phyloP scores from a whole-genome alignment of 2,888 invertebrate genomes.

The Notodonta dromedarius region DNA sequence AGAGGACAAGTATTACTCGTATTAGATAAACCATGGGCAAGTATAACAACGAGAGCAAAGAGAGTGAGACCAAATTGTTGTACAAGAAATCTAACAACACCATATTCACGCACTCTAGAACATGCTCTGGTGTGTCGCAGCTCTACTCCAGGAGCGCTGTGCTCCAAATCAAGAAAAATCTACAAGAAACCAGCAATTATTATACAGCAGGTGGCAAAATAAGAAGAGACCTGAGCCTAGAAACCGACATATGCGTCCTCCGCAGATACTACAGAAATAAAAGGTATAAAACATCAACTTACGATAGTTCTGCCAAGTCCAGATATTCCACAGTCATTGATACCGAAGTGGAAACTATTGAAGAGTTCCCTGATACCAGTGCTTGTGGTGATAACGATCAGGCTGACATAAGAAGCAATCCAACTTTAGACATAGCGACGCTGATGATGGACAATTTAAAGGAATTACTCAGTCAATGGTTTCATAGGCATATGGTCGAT shows the following conservation, averaged over 20 bases:
- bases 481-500: constrained; percentile 55
- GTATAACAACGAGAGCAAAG: constrained; percentile 33
- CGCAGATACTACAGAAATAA: constrained; percentile 59
- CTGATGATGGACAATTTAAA: constrained; percentile 66
- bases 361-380: constrained; percentile 51
- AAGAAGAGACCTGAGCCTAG: constrained; percentile 68
- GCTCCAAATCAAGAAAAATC: constrained; percentile 49
- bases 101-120: constrained; percentile 53
- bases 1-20: constrained; percentile 50
- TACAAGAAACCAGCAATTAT: constrained; percentile 41
- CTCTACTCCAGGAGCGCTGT: constrained; percentile 47
- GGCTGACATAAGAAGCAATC: constrained; percentile 25
- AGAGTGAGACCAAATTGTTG: constrained; percentile 49
- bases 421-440: constrained; percentile 51
- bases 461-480: constrained; percentile 58
- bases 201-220: constrained; percentile 47
- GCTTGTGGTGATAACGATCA: constrained; percentile 59
- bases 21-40: constrained; percentile 51
- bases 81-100: constrained; percentile 63
- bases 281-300: constrained; percentile 44
- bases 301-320: constrained; percentile 46
- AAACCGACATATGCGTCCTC: constrained; percentile 68
- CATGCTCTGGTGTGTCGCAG: constrained; percentile 55
- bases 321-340: constrained; percentile 50
- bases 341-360: constrained; percentile 49